A percentile compares a stretch with the other conserved stretches of the same genome.
These are phyloP conservation scores for Synergus itoensis DNA, from an alignment of 2,888 invertebrate species.

Conservation along the genomic window DNA sequence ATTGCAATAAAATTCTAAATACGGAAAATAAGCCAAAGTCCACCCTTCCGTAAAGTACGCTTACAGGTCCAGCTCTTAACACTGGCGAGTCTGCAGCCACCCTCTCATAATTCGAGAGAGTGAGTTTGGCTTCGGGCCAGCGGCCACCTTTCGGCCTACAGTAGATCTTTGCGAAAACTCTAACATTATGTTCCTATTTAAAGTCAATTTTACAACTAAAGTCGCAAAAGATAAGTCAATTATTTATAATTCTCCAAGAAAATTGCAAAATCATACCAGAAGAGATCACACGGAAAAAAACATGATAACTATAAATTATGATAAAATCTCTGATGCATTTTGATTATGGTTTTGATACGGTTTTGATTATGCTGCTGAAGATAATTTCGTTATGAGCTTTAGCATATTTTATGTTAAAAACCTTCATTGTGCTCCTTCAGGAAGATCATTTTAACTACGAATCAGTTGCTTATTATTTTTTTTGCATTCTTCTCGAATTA, in stretches of 20 bases:
- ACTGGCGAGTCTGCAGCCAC: constrained; percentile 38
- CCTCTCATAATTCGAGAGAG: constrained; percentile 49
- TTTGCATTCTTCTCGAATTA: constrained; percentile 19
- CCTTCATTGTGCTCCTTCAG: neutral
- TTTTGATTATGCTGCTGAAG: neutral
- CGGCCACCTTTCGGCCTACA: constrained; percentile 21
- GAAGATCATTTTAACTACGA: neutral
- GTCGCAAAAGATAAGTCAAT: neutral
- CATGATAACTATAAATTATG: neutral
- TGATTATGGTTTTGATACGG: too few relatives aligned
- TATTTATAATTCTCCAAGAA: too few relatives aligned
- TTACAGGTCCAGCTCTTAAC: constrained; percentile 43
- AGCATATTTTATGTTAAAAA: neutral
- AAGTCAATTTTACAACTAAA: constrained; percentile 29
- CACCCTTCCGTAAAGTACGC: constrained; percentile 48
- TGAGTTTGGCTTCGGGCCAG: constrained; percentile 64
- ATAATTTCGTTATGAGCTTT: neutral
- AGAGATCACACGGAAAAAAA: neutral
- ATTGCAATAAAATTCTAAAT: constrained; percentile 46
- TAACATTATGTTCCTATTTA: constrained; percentile 19
- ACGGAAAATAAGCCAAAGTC: constrained; percentile 49
- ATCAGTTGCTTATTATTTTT: neutral
- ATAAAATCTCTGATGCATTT: neutral
- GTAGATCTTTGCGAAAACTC: constrained; percentile 1
- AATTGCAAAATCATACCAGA: neutral